A percentile compares a stretch with the other conserved stretches of the same genome.
These are phyloP conservation scores for Crossocerus cetratus DNA, from an alignment of 2,888 invertebrate genomes.

Conservation along the genomic window DNA sequence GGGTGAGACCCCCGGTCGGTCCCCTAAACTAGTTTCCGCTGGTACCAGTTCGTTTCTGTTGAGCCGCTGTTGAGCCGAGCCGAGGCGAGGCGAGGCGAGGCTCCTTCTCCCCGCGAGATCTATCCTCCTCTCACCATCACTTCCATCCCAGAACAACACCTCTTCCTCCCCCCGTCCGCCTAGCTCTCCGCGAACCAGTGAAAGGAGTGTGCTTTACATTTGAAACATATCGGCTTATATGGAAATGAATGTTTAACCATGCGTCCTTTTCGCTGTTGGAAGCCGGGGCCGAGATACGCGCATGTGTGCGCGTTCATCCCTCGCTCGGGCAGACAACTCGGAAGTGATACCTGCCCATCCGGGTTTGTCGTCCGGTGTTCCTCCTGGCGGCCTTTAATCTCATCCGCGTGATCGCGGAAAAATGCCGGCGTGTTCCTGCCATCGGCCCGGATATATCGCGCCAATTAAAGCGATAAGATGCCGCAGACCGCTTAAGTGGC, in stretches of 20 bases:
- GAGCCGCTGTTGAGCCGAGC: too few species aligned
- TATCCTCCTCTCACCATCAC: constrained; percentile 10
- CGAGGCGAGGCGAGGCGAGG: too few species aligned
- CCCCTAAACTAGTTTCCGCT: constrained; percentile 65
- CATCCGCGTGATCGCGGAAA: constrained; percentile 28
- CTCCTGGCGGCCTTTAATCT: constrained; percentile 15
- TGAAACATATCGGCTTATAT: constrained; percentile 71
- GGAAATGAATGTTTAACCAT: constrained; percentile 70
- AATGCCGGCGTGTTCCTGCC: not conserved
- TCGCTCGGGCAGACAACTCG: constrained; percentile 40
- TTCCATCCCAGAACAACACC: constrained; percentile 21
- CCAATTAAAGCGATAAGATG: too few species aligned
- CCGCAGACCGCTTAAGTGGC: too few species aligned
- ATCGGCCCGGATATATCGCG: not conserved
- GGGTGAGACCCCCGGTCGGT: constrained; percentile 55
- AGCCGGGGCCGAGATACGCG: constrained; percentile 31
- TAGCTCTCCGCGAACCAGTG: constrained; percentile 23
- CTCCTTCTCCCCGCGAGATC: constrained; percentile 28
- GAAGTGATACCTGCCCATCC: constrained; percentile 49
- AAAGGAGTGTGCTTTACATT: constrained; percentile 63
- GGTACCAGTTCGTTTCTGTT: constrained; percentile 59
- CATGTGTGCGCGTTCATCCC: constrained; percentile 35
- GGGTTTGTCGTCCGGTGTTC: constrained; percentile 38
- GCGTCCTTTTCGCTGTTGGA: constrained; percentile 56
- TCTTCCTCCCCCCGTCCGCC: constrained; percentile 34